A percentile compares a stretch with the other conserved stretches of the same genome.
These are phyloP conservation scores for Hydrolagus affinis DNA, from an alignment of 2,113 vertebrate genomes.

Conservation along the genomic window DNA sequence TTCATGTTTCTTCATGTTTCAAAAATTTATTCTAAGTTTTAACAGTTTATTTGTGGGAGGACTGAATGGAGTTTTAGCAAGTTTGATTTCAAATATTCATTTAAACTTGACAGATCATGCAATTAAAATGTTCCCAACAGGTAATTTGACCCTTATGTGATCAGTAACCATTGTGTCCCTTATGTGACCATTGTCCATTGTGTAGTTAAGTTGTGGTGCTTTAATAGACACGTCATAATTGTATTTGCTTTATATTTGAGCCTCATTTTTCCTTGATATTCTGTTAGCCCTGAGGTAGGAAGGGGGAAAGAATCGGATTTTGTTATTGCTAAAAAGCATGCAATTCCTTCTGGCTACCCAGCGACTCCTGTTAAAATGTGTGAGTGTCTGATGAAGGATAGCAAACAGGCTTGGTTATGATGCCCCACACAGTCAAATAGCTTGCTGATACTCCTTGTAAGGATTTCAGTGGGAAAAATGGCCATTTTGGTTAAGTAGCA, in stretches of 20 bases:
- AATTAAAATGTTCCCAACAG: neutral
- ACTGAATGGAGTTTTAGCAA: neutral
- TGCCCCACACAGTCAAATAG: neutral
- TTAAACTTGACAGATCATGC: neutral
- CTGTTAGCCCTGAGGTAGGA: neutral
- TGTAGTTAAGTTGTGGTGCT: neutral
- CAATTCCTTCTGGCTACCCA: neutral
- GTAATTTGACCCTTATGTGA: neutral
- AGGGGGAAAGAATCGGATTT: neutral
- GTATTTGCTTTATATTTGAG: neutral
- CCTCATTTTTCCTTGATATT: neutral
- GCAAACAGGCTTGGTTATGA: neutral
- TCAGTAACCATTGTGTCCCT: neutral
- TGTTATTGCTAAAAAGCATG: too few species aligned
- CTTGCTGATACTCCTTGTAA: neutral
- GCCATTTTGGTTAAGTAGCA: neutral
- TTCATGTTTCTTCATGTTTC: too few species aligned
- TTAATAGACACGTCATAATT: neutral
- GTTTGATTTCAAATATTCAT: neutral
- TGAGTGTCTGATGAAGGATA: neutral
- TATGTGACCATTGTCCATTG: neutral
- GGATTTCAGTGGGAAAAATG: neutral
- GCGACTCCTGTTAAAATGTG: neutral
- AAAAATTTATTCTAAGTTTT: too few species aligned
- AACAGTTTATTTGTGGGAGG: neutral